Conservation (phyloP, 2,113 vertebrate genomes). For the Pterocles burchelli region DNA sequence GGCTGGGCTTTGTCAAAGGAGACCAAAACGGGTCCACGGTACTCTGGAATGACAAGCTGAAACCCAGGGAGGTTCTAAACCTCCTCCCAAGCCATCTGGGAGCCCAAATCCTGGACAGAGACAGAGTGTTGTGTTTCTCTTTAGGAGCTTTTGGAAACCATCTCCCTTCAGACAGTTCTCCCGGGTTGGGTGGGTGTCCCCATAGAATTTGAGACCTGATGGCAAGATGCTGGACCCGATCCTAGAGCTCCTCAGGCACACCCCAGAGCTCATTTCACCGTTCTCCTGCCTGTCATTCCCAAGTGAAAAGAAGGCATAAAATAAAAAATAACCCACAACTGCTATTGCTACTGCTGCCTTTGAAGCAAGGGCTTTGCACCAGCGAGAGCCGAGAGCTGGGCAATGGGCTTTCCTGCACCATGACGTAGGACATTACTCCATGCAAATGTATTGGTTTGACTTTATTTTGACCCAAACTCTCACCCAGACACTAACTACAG, state of each 20-base stretch:
- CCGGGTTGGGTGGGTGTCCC: not conserved
- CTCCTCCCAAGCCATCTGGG: not conserved
- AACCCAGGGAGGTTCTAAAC: not conserved
- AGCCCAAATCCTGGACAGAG: not conserved
- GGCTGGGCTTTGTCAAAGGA: not conserved
- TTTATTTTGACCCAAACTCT: not conserved
- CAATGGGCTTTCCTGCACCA: fast-evolving
- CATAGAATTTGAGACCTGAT: not conserved
- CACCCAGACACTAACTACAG: not conserved
- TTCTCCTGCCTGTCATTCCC: not conserved
- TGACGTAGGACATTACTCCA: not conserved
- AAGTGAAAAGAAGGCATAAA: not conserved
- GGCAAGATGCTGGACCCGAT: fast-evolving
- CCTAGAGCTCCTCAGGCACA: not conserved
- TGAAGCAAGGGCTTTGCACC: not conserved
- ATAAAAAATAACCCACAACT: not conserved
- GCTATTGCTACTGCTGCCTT: not conserved
- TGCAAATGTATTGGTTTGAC: not conserved
- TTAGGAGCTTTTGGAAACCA: not conserved
- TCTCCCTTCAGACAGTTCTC: not conserved
- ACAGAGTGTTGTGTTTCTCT: not conserved
- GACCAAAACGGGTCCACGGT: not conserved
- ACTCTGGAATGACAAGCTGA: not conserved
- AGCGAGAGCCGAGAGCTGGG: not conserved
- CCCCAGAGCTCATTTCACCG: not conserved